These are phyloP conservation scores for Lathamus discolor DNA, from an alignment of 2,113 vertebrate species.

Conservation along the genomic window DNA sequence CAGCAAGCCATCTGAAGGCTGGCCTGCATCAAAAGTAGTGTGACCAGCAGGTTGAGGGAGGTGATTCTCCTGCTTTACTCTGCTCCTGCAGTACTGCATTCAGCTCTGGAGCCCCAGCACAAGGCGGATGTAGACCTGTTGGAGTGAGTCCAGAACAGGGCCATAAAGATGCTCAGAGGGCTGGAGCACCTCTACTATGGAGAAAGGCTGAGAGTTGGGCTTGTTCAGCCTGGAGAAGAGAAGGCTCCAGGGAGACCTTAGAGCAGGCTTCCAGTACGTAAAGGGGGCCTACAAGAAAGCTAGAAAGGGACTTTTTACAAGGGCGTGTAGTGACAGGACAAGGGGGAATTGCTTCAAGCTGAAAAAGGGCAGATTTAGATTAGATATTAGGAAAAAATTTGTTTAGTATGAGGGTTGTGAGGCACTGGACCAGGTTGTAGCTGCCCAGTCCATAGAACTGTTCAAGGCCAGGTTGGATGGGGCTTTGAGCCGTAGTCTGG, in stretches of 20 bases:
- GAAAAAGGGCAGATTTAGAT: not conserved
- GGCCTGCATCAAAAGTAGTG: not conserved
- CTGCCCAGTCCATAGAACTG: not conserved
- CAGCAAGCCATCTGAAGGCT: not conserved
- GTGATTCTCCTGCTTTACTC: not conserved
- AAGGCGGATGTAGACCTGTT: too few relatives aligned
- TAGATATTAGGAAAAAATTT: not conserved
- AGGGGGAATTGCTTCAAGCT: not conserved
- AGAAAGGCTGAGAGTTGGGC: not conserved
- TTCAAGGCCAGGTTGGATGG: not conserved
- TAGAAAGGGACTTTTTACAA: not conserved
- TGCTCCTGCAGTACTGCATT: not conserved
- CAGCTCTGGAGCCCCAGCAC: not conserved
- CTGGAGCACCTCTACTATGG: not conserved
- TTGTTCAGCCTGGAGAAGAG: not conserved
- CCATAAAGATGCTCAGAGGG: not conserved
- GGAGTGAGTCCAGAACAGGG: too few relatives aligned
- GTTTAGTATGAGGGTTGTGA: not conserved
- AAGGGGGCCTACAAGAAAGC: not conserved
- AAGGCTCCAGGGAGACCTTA: not conserved
- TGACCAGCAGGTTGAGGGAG: not conserved
- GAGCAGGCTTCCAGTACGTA: not conserved
- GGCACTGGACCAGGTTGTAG: not conserved
- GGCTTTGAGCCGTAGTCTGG: not conserved
- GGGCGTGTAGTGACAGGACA: not conserved